Evolutionary conservation across 2,113 vertebrate species (phyloP), one percentile per base, ranked within the genome.

Genomic region (Scalopus aquaticus): DNA sequence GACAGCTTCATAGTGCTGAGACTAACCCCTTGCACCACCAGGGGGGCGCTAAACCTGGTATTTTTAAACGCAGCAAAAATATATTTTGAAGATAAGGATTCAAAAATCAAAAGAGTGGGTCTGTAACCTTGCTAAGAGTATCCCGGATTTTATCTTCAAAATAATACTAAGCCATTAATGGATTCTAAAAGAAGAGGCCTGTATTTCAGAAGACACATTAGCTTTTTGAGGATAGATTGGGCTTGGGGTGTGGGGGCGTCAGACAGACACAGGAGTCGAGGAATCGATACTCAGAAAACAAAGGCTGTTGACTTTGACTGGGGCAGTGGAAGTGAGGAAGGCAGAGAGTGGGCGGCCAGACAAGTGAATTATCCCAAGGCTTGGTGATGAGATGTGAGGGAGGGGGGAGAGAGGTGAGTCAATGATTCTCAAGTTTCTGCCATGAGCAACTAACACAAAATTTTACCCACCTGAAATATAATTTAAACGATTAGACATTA

Each of bases 91-190:
- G 70, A 22, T 39, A 58, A 83, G 93, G 56, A 79, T 46, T 77
- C 67, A 86, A 86, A 88, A 60, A n/a, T 94, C 83, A 86, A 67
- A 8, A 69, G 19, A 51, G 24, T 67, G 30, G 16, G 5, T 20
- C 73, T 85, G 26, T 32, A 67, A 44, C 42, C 46, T 62, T 83
- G 22, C 37, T 72, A 72, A 93, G 94, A 60, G 11, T 20, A 82
- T 39, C 85, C 58, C 49, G 11, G 7, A 80, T 64, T 85, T 95
- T 70, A 79, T 42, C 51, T 92, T 92, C 85, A 90, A 64, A 94
- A 77, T 72, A 37, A 73, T 35, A 64, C n/a, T 35, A 58, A 86
- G 16, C 22, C n/a, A 83, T 39, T n/a, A 64, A 42, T 54, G 22
- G 35, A 39, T 54, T 73, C 32, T 26, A 67, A 54, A 67, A 65